Conservation (phyloP, 1,140 invertebrate genomes). For the Sipha flava region DNA sequence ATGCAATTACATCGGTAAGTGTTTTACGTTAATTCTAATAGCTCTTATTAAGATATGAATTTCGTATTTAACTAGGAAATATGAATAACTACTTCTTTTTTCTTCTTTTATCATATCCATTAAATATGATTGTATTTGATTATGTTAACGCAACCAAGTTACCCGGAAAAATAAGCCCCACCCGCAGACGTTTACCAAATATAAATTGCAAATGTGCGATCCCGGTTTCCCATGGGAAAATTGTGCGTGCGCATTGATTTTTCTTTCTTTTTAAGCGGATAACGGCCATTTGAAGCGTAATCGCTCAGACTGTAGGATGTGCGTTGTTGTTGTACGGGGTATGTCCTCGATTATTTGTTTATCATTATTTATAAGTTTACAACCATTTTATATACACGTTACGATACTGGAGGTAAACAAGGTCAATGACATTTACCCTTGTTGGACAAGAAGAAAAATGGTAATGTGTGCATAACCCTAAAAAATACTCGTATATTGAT, state of each 20-base stretch:
- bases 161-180: too few relatives aligned
- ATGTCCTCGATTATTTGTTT: conserved; percentile 21
- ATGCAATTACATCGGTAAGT: too few relatives aligned
- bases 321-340: background rate
- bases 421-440: conserved; percentile 30
- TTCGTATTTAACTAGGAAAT: too few relatives aligned
- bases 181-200: background rate
- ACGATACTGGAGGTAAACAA: conserved; percentile 25
- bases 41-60: too few relatives aligned
- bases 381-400: background rate
- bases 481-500: conserved; percentile 24
- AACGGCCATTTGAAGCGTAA: background rate
- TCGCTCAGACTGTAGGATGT: background rate
- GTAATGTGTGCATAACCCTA: conserved; percentile 29
- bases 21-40: too few relatives aligned
- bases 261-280: background rate
- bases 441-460: conserved; percentile 20
- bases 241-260: background rate
- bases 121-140: too few relatives aligned
- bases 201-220: too few relatives aligned
- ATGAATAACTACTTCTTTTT: too few relatives aligned
- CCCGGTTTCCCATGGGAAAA: too few relatives aligned
- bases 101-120: too few relatives aligned
- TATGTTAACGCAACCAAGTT: too few relatives aligned
- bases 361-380: conserved; percentile 24